phyloP scores from a whole-genome alignment of 2,888 invertebrate genomes.

The Aspidiotus destructor region DNA sequence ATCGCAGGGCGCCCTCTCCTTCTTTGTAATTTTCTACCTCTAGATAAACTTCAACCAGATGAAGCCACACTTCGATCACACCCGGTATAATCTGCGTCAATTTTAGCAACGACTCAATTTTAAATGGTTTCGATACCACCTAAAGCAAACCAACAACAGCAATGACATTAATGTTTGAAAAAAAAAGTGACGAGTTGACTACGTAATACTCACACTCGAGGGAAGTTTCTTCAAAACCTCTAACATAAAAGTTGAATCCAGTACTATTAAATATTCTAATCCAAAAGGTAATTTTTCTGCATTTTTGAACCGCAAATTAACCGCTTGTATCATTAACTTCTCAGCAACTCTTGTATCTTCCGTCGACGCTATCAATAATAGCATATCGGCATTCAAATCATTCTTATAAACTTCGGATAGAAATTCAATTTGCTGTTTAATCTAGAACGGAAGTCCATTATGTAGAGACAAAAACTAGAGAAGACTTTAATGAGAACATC shows the following conservation, averaged over 20 bases:
- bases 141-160: conserved; percentile 6
- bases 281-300: conserved; percentile 53
- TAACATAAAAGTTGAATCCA: conserved; percentile 80
- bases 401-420: conserved; percentile 63
- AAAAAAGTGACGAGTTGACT: conserved; percentile 1
- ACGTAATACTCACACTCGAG: background rate
- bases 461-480: background rate
- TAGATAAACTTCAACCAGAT: conserved; percentile 37
- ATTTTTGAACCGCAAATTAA: conserved; percentile 51
- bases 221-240: conserved; percentile 62
- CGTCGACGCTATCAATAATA: conserved; percentile 53
- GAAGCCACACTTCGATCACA: conserved; percentile 46
- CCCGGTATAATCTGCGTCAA: conserved; percentile 75
- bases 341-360: conserved; percentile 35
- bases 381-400: conserved; percentile 52
- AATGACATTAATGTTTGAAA: background rate
- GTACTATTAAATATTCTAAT: conserved; percentile 57
- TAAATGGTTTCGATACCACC: conserved; percentile 21
- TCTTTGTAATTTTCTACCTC: conserved; percentile 34
- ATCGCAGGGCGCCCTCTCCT: conserved; percentile 39
- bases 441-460: conserved; percentile 39
- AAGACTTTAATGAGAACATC: background rate
- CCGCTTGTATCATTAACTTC: conserved; percentile 37
- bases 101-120: conserved; percentile 53
- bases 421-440: conserved; percentile 77